Conservation (phyloP, 2,888 invertebrate species). For the Stenodera caucasica region DNA sequence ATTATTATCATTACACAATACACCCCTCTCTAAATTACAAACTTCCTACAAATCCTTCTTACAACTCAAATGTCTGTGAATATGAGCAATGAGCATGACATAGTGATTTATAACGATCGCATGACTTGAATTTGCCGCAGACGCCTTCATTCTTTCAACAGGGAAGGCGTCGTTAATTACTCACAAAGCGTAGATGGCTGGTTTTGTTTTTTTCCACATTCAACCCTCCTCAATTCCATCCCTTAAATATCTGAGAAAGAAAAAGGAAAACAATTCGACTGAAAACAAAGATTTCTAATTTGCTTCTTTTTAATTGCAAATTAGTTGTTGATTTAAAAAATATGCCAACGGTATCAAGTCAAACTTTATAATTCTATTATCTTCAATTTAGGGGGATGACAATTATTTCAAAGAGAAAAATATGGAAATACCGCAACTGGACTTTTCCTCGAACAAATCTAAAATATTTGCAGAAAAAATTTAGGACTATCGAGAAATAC, state of each 20-base stretch:
- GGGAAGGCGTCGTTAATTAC: slow-evolving; percentile 5
- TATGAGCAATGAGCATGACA: slow-evolving; percentile 16
- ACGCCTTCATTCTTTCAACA: neutral
- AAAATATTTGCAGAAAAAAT: too few species aligned
- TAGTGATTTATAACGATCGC: slow-evolving; percentile 21
- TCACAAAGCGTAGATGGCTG: neutral
- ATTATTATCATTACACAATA: slow-evolving; percentile 22
- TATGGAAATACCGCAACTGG: too few species aligned
- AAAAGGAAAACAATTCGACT: neutral
- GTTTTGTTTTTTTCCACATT: too few species aligned
- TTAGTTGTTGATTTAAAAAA: slow-evolving; percentile 1
- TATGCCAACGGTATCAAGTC: neutral
- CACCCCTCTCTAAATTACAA: neutral
- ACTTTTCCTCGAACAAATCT: too few species aligned
- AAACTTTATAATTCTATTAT: neutral
- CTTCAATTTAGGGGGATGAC: too few species aligned
- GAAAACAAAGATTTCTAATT: neutral
- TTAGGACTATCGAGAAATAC: too few species aligned
- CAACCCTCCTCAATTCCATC: neutral
- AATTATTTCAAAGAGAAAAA: too few species aligned
- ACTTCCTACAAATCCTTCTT: neutral
- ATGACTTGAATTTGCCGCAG: slow-evolving; percentile 9
- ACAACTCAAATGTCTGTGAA: slow-evolving; percentile 13
- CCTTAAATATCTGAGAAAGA: neutral
- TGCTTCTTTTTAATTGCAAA: neutral